A percentile compares a stretch with the other conserved stretches of the same genome.
Evolutionary conservation across 64 coral and sea anemone genomes (phyloP).

Genomic region (Montipora capricornis): DNA sequence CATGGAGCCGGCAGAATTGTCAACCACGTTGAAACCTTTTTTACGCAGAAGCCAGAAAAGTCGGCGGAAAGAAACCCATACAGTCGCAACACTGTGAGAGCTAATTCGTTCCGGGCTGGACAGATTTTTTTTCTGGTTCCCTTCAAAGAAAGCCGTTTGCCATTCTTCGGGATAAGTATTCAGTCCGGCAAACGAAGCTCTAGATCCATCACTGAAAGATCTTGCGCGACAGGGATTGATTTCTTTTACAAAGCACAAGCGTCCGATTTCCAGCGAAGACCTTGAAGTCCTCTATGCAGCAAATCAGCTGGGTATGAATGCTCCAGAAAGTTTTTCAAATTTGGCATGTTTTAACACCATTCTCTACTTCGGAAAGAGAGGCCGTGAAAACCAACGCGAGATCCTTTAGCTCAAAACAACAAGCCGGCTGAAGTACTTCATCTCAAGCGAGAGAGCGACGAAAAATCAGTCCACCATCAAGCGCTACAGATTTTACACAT

Average conservation of each 20-base stretch:
- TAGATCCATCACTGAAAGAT: background rate
- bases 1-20: background rate
- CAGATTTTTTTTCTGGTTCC: slow-evolving; percentile 1
- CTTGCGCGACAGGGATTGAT: slow-evolving; percentile 30
- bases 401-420: slow-evolving; percentile 48
- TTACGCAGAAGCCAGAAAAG: too few species aligned
- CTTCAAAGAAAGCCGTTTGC: slow-evolving; percentile 29
- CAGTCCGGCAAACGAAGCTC: slow-evolving; percentile 24
- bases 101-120: slow-evolving; percentile 34
- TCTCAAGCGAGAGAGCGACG: slow-evolving; percentile 33
- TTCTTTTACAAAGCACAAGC: slow-evolving; percentile 5
- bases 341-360: slow-evolving; percentile 32
- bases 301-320: slow-evolving; percentile 18
- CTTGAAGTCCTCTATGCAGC: slow-evolving; percentile 18
- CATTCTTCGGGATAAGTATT: slow-evolving; percentile 12
- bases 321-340: slow-evolving; percentile 29
- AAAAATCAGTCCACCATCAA: slow-evolving; percentile 39
- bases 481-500: too few species aligned
- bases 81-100: background rate
- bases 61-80: too few species aligned
- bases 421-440: slow-evolving; percentile 34
- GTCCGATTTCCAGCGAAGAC: slow-evolving; percentile 44
- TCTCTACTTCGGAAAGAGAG: slow-evolving; percentile 40
- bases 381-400: slow-evolving; percentile 65
- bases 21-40: too few species aligned